Evolutionary conservation across 1,140 invertebrate species (phyloP).

Genomic region (Bombus consobrinus): DNA sequence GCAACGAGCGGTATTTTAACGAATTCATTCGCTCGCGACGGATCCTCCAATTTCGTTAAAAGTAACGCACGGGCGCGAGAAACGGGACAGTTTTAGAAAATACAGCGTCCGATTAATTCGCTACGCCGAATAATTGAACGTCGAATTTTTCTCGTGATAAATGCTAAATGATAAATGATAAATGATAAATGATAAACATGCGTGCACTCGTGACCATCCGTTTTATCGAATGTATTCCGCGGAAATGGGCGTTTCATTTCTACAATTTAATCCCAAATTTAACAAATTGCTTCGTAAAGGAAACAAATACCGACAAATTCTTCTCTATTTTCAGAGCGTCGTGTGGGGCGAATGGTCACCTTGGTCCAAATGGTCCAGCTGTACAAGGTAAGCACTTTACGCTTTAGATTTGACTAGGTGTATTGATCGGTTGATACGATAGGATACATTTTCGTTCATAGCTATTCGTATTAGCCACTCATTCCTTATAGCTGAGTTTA

Average conservation of each 20-base stretch:
- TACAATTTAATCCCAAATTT: constrained; percentile 25
- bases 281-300: constrained; percentile 34
- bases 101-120: constrained; percentile 38
- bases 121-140: constrained; percentile 35
- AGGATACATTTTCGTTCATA: too few species aligned
- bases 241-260: background rate
- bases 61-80: constrained; percentile 1
- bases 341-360: constrained; percentile 84
- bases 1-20: constrained; percentile 16
- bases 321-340: constrained; percentile 73
- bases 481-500: too few species aligned
- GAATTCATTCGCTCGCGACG: constrained; percentile 18
- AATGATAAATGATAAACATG: constrained; percentile 15
- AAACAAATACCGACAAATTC: constrained; percentile 23
- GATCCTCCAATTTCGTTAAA: constrained; percentile 43
- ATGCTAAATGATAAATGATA: constrained; percentile 14
- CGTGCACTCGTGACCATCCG: background rate
- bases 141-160: constrained; percentile 28
- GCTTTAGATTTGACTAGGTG: background rate
- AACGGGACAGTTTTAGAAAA: constrained; percentile 1
- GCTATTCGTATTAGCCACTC: too few species aligned
- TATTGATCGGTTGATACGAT: background rate
- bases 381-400: constrained; percentile 79
- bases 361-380: constrained; percentile 86
- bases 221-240: background rate